Percentiles rank a stretch among this genome's conserved stretches.
These are phyloP conservation scores for Paramormyrops hopkinsi DNA, from an alignment of 2,797 vertebrate genomes.

Conservation along the genomic window DNA sequence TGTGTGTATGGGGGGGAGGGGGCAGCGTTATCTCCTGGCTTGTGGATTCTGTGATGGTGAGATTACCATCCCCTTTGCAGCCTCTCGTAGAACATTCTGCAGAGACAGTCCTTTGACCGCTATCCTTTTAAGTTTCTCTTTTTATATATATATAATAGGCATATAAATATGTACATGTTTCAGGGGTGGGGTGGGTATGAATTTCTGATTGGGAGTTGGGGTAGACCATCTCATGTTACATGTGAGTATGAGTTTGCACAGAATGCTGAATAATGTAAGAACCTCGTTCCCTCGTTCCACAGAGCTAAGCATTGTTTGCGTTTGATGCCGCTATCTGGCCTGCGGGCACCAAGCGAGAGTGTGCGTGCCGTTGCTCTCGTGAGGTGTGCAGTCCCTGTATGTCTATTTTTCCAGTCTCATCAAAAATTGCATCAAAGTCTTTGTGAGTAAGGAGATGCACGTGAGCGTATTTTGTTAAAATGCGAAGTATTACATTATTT, in stretches of 20 bases:
- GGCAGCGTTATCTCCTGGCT: conserved; percentile 25
- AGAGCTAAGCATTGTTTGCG: neutral
- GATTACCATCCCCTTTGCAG: conserved; percentile 23
- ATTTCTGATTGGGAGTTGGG: neutral
- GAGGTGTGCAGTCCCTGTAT: conserved; percentile 12
- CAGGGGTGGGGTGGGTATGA: conserved; percentile 2
- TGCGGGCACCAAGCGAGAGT: neutral
- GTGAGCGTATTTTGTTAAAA: neutral
- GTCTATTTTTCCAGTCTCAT: conserved; percentile 32
- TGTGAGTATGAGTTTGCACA: conserved; percentile 13
- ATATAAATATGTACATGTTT: conserved; percentile 39
- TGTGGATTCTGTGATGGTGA: conserved; percentile 12
- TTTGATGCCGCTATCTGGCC: neutral
- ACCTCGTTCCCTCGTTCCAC: neutral
- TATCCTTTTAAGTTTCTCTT: conserved; percentile 33
- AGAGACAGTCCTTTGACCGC: conserved; percentile 55
- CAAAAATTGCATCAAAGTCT: neutral
- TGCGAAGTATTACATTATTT: neutral
- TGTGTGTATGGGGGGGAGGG: conserved; percentile 10
- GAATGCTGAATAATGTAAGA: conserved; percentile 17
- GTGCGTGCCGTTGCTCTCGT: neutral
- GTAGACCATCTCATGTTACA: neutral
- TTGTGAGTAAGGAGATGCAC: neutral
- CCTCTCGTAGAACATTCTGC: conserved; percentile 46
- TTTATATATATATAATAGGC: conserved; percentile 32